Evolutionary conservation across 2,797 vertebrate species (phyloP), one percentile per base, ranked within the genome.

Genomic region (Gymnothorax javanicus): DNA sequence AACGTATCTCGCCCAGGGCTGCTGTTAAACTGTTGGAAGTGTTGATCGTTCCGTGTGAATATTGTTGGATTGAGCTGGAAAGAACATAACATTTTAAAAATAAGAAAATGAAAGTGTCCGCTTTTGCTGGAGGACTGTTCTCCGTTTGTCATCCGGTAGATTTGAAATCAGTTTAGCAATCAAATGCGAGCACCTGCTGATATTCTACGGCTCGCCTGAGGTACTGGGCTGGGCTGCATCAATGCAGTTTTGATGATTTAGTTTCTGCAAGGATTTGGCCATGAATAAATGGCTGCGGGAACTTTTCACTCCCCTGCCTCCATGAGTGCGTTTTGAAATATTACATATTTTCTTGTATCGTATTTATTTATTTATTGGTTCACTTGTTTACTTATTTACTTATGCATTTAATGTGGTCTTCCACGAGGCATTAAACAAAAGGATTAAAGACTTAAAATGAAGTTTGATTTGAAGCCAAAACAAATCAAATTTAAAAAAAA

Each of bases 91-190:
- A 43, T 43, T 43, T 43, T 43, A 43, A 2, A 7, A 8, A 73
- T 57, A 84, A 50, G 17, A 13, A 1, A 67, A 5, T 11, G 5
- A 67, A 25, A 13, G 13, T 52, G 27, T 84, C 33, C 52, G 52
- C 27, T 27, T 85, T 56, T 23, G 11, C 3, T 25, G 58, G 59
- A 56, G 52, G 56, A 57, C 27, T 27, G n/a, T 83, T 83, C 23
- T 25, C 56, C n/a, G 82, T 54, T 25, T 83, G 67, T 82, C 79
- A 88, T 87, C 57, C 86, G 75, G 50, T 84, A 85, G 33, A 73
- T n/a, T 59, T 57, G 54, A 87, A 79, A 89, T 89, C 73, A 87
- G 77, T 87, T 64, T 57, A 64, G 77, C 86, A 73, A 83, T 87
- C 17, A 85, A 82, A 79, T 73, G 33, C 33, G 59, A 57, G 58